Evolutionary conservation across 2,888 invertebrate genomes (phyloP), one percentile per base, ranked within the genome.

Genomic region (Dioctria rufipes): DNA sequence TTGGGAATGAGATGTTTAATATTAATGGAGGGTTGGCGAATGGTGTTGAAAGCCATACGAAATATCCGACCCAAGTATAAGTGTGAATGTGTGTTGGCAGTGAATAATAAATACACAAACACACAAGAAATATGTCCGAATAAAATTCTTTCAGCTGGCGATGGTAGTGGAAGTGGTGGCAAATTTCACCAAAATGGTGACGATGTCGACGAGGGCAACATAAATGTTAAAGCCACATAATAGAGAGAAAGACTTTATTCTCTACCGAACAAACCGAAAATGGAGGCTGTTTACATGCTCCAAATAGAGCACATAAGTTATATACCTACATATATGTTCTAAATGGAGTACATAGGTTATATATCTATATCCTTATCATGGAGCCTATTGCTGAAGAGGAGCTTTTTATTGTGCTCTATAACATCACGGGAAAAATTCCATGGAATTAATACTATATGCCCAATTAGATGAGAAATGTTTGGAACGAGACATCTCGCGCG

Each of bases 231-330:
- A 39, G 37, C 37, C 8, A 63, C 13, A 37, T 40, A 25, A 25
- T 2, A 25, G 40, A 11, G 1, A 25, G 51, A 37, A 54, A 0
- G 1, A 6, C 51, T 69, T 13, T 49, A 58, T 54, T 37, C 58
- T 58, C 13, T 42, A 43, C 13, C 60, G 73, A 75, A 75, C 60
- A 60, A 60, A 75, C 73, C 73, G 60, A 75, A 75, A 75, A 75
- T 75, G 60, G 73, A 63, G 73, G 42, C 73, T 75, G 73, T 60
- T 75, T 75, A 60, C 73, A 60, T 75, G 60, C n/a, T 75, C 25
- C 1, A 75, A 75, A 75, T 60, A 60, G 73, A 60, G 73, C 60
- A 60, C 60, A 75, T 60, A 54, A 40, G 39, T 63, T 63, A 63
- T 63, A 6, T 63, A 11, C 11, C 37, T 39, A 37, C 37, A 54